Evolutionary conservation across 1,140 invertebrate species (phyloP).

Genomic region (Microplitis mediator): DNA sequence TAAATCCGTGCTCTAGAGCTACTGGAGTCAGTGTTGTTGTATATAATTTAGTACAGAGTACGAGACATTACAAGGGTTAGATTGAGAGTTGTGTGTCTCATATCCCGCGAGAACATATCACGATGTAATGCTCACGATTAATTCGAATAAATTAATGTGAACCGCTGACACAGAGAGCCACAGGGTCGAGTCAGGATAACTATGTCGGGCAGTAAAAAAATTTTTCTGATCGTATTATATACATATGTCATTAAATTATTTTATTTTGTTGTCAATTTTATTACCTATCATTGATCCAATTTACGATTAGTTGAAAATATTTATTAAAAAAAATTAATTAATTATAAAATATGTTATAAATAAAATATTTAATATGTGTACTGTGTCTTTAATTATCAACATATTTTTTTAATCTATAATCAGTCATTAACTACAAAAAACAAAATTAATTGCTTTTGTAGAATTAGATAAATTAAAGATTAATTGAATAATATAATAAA

Average conservation of each 20-base stretch:
- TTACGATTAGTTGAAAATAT: too few species aligned
- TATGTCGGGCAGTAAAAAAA: not conserved
- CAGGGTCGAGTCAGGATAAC: constrained; percentile 44
- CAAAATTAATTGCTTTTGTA: too few species aligned
- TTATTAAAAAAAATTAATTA: too few species aligned
- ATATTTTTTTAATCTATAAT: not conserved
- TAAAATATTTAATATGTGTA: too few species aligned
- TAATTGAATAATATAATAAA: too few species aligned
- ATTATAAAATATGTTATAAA: too few species aligned
- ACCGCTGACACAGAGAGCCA: constrained; percentile 51
- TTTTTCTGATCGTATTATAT: too few species aligned
- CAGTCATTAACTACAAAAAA: not conserved
- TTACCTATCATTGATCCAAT: too few species aligned
- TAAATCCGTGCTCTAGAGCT: constrained; percentile 54
- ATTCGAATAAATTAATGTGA: constrained; percentile 61
- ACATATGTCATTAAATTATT: too few species aligned
- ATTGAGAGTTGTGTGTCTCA: constrained; percentile 45
- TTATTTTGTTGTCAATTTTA: too few species aligned
- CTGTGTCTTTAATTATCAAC: not conserved
- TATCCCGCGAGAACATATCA: constrained; percentile 5
- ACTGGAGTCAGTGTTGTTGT: constrained; percentile 17
- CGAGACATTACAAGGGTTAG: constrained; percentile 41
- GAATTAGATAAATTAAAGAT: too few species aligned
- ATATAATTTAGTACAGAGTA: constrained; percentile 20
- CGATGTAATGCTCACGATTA: constrained; percentile 52